These are phyloP conservation scores for Nannoperca australis DNA, from an alignment of 2,797 vertebrate genomes.

Conservation along the genomic window DNA sequence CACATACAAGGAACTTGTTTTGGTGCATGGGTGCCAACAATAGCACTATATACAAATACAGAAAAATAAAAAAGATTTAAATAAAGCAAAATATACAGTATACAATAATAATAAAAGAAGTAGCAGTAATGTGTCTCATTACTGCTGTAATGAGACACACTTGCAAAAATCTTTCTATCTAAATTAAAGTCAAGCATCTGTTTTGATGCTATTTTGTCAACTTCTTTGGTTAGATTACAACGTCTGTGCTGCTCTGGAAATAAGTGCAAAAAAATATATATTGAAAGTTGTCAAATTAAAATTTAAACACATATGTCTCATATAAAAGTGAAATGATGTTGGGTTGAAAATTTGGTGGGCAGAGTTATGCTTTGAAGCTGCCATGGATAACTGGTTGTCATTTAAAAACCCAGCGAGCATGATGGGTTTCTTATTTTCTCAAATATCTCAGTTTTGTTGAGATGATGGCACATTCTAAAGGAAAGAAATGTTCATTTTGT, in stretches of 20 bases:
- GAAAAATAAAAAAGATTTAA: no score
- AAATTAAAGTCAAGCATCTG: conserved; percentile 7
- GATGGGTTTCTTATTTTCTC: not conserved
- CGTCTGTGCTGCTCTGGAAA: not conserved
- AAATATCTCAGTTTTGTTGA: not conserved
- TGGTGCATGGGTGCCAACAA: no score
- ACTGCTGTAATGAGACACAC: not conserved
- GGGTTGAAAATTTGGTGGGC: not conserved
- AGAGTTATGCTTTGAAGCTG: conserved; percentile 5
- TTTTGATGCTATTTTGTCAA: not conserved
- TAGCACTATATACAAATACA: no score
- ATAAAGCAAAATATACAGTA: no score
- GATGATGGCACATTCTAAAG: not conserved
- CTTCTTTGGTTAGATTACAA: not conserved
- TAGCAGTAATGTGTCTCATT: no score
- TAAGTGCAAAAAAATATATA: not conserved
- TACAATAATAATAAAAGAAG: no score
- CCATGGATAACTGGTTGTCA: not conserved
- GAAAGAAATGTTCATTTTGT: not conserved
- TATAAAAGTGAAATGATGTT: not conserved
- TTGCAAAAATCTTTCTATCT: not conserved
- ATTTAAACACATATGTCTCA: not conserved
- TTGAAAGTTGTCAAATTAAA: not conserved
- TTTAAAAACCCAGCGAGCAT: not conserved
- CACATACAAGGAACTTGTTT: no score